Percentiles rank a stretch among this genome's conserved stretches.
These are phyloP conservation scores for Pseudanteris insignis DNA, from an alignment of 2,888 invertebrate species.

Conservation along the genomic window DNA sequence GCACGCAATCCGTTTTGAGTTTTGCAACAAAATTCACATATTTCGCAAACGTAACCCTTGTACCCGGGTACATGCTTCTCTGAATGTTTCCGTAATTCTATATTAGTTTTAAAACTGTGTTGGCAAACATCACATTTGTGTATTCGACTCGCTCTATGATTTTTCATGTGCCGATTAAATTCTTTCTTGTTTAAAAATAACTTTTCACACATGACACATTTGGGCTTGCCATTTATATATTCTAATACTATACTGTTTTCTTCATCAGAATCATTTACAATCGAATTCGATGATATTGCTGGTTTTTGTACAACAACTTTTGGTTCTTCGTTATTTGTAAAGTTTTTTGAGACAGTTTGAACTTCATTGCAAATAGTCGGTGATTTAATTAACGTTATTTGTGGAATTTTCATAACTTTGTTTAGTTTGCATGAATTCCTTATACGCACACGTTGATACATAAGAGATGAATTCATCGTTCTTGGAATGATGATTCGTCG, in stretches of 20 bases:
- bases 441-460: neutral
- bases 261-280: conserved; percentile 10
- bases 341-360: too few species aligned
- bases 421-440: conserved; percentile 6
- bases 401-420: conserved; percentile 8
- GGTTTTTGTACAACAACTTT: too few species aligned
- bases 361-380: too few species aligned
- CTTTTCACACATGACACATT: conserved; percentile 21
- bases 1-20: conserved; percentile 57
- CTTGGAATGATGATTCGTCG: conserved; percentile 4
- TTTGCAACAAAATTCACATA: conserved; percentile 58
- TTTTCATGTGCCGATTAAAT: conserved; percentile 68
- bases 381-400: neutral
- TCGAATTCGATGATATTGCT: too few species aligned
- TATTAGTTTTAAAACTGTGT: conserved; percentile 15
- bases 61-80: conserved; percentile 19
- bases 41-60: conserved; percentile 49
- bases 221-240: conserved; percentile 11
- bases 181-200: conserved; percentile 69
- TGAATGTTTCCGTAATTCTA: conserved; percentile 16
- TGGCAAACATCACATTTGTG: conserved; percentile 17
- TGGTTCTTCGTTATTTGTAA: too few species aligned
- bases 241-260: conserved; percentile 16
- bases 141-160: conserved; percentile 55
- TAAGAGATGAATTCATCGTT: too few species aligned